Base-by-base conservation (phyloP, 2,113 vertebrate genomes). In the Anolis sagrei region DNA sequence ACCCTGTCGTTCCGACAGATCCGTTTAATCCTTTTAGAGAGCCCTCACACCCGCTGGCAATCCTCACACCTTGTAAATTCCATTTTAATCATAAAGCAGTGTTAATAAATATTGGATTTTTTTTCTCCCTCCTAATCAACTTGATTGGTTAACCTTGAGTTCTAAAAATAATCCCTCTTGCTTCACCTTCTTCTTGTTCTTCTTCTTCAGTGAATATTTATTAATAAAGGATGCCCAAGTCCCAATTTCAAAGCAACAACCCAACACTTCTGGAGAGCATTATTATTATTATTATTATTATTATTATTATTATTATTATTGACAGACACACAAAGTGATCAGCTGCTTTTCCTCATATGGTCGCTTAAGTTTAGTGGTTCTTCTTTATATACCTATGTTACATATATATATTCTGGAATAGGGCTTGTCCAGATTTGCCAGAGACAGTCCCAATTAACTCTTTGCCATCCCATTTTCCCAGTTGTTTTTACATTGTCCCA, bases 151-250 rank as follows among this genome's bases (percentile, higher is more conserved):
- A 49, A 73, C 69, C 32, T 36, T 14, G 5, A 36, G 9, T 54
- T 82, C 81, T 6, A n/a, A 82, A 73, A 82, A 61, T 58, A 72
- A 58, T n/a, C 39, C 36, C 25, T 74, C 69, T 62, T 13, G n/a
- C 3, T 16, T 13, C 32, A 39, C 34, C 5, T 77, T 62, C 32
- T 62, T 79, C 13, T 77, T 62, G 19, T 62, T 79, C 13, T 7
- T 1, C 4, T 21, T 21, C n/a, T 36, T 32, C 4, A 21, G n/a
- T 72, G 5, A 19, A 34, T 5, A 16, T 34, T 5, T 34, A 4
- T 70, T 39, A 44, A 25, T 5, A 48, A 23, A 58, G 51, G 51
- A 7, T 23, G n/a, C 29, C n/a, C n/a, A n/a, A 44, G 1, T 2
- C 19, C n/a, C 51, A 61, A 78, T 78, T 61, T 58, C 5, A 25